These are phyloP conservation scores for Nomada ferruginata DNA, from an alignment of 2,888 invertebrate genomes.

Conservation along the genomic window DNA sequence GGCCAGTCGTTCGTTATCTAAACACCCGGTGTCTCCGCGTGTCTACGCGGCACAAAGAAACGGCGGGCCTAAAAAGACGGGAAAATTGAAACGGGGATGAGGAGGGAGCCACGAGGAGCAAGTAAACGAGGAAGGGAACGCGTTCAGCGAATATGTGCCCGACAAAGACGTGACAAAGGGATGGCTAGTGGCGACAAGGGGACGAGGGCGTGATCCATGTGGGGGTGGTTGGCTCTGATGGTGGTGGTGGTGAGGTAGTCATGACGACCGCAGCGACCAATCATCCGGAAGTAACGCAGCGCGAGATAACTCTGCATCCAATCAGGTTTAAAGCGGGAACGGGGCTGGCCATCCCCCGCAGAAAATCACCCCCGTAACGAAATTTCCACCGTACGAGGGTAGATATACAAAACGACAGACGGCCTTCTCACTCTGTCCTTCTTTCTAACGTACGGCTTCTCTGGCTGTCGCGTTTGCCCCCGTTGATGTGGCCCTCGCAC, in stretches of 20 bases:
- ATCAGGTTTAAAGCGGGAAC: conserved; percentile 83
- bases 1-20: conserved; percentile 63
- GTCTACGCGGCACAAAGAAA: conserved; percentile 23
- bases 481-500: conserved; percentile 48
- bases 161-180: conserved; percentile 48
- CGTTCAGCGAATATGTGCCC: background rate
- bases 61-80: conserved; percentile 31
- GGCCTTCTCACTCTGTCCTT: conserved; percentile 54
- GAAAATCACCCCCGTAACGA: conserved; percentile 77
- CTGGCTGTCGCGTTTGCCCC: conserved; percentile 35
- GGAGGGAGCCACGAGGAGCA: conserved; percentile 8
- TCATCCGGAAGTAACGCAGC: conserved; percentile 84
- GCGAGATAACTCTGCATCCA: conserved; percentile 85
- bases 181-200: conserved; percentile 33
- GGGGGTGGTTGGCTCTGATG: conserved; percentile 75
- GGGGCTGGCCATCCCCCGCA: conserved; percentile 75
- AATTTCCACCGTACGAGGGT: conserved; percentile 78
- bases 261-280: conserved; percentile 84
- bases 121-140: background rate
- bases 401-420: conserved; percentile 77
- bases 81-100: conserved; percentile 46
- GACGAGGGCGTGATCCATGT: conserved; percentile 57
- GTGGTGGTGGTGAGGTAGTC: conserved; percentile 79
- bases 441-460: conserved; percentile 33
- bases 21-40: conserved; percentile 57